Base-by-base conservation (phyloP, 2,113 vertebrate species). In the Solenodon paradoxus region DNA sequence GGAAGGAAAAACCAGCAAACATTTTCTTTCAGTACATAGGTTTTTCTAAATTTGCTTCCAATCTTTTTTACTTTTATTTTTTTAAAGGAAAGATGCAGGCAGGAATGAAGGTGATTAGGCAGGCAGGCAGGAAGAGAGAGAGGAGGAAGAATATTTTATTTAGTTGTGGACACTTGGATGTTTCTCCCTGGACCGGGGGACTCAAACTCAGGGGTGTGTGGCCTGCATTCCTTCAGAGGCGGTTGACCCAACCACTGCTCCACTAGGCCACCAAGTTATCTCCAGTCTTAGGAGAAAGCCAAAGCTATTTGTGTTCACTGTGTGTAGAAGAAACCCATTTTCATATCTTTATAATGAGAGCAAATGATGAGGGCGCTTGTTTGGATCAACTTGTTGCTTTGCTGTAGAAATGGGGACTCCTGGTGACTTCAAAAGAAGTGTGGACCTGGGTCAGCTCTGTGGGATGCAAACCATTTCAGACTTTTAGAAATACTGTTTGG, bases 381-480 rank as follows among this genome's bases (percentile, higher is more conserved):
- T 68, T 45, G 57, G 64, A 77, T n/a, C 28, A 71, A 82, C 84
- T 63, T 80, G 40, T 57, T 74, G 47, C 32, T 42, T 81, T 69
- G 12, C 53, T 59, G 17, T 53, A 47, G 22, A 90, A 63, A 9
- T 71, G 68, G 61, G 71, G 40, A 9, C 40, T 81, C 90, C 66
- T 69, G 53, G 64, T 68, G 94, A 5, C 57, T 92, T 96, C 49
- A 64, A 66, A 75, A 87, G 57, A 42, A 92, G 40, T 81, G 72
- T 77, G 80, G 59, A 75, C 24, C 47, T 49, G 71, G 42, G 75
- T 85, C 22, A 61, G 87, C 95, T 95, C 75, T 68, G 55, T 88
- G 83, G 55, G 92, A 93, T 49, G 45, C 72, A 84, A 93, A 90
- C 79, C 80, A 85, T 16, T 96, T 90, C 64, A 40, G 35, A 47